Base-by-base conservation (phyloP, 1,140 invertebrate species). In the Lysiphlebus fabarum region DNA sequence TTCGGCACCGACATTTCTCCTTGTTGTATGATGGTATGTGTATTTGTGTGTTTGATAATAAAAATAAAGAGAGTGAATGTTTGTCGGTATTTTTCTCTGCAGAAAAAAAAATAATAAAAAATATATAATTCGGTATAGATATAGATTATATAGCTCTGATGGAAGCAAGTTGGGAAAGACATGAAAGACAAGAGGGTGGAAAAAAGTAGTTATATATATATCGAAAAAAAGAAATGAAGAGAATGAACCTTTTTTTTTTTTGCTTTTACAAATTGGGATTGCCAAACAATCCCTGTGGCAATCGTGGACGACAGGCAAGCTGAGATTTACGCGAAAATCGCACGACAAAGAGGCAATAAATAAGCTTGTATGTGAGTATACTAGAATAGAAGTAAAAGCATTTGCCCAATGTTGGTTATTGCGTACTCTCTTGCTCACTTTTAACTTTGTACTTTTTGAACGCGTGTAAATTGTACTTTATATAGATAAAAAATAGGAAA, bases 1-100 rank as follows among this genome's bases (percentile, higher is more conserved):
- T 71, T 66, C 64, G 44, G 14, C 51, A 33, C 54, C 58, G 57
- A 38, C 57, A 34, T 53, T 53, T 58, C 55, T 49, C 40, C 48
- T 26, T 26, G 17, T 4, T 48, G 34, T 50, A 33, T 48, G n/a
- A 26, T 7, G 4, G 45, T 48, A 26, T 48, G 12, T 10, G 45
- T 48, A n/a, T 12, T 12, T 48, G 7, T 12, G 26, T 48, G 14
- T 48, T 9, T 48, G 41, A 26, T 26, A 4, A 26, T 26, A 26
- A 26, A 26, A 4, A 26, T 26, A 26, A 4, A 26, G 17, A 26
- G 4, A 26, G 17, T 2, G 4, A 26, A 26, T 26, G 17, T 26
- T 26, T 26, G 17, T 26, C 17, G 17, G 17, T 26, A 26, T 26
- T 26, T 26, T 4, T 26, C 17, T 26, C 17, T 26, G 17, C 17